Conservation (phyloP, 2,888 invertebrate species). For the Tetragonula carbonaria region DNA sequence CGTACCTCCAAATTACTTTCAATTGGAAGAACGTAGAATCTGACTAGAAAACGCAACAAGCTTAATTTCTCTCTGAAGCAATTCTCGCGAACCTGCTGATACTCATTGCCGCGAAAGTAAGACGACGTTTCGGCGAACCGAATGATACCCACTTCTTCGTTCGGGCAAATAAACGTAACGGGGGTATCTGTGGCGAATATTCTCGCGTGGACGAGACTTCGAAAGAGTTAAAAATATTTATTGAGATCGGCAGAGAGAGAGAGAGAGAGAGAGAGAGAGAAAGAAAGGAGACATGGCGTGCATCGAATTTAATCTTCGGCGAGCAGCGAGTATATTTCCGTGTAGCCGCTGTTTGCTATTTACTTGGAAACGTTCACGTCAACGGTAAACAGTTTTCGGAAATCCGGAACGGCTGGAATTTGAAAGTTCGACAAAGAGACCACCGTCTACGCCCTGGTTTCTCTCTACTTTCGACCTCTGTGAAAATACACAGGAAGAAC, state of each 20-base stretch:
- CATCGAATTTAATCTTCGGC: conserved; percentile 47
- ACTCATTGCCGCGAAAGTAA: conserved; percentile 3
- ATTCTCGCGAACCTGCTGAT: conserved; percentile 16
- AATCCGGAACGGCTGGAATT: conserved; percentile 40
- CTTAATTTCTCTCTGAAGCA: conserved; percentile 16
- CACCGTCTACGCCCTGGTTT: neutral
- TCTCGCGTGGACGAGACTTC: conserved; percentile 7
- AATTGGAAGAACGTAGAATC: too few species aligned
- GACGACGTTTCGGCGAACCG: neutral
- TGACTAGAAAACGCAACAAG: neutral
- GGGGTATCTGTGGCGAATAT: neutral
- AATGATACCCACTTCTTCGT: conserved; percentile 17
- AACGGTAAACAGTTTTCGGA: conserved; percentile 53
- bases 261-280: too few species aligned
- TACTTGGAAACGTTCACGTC: conserved; percentile 43
- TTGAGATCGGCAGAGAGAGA: conserved; percentile 30
- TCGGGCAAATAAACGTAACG: conserved; percentile 29
- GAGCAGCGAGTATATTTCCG: conserved; percentile 42
- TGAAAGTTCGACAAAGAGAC: conserved; percentile 44
- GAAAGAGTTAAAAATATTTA: conserved; percentile 54
- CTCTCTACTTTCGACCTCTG: neutral
- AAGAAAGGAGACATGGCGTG: neutral
- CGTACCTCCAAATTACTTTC: too few species aligned
- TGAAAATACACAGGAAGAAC: neutral
- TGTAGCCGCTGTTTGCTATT: conserved; percentile 52